Evolutionary conservation across 2,797 vertebrate genomes (phyloP).

Genomic region (Paratrypauchen microcephalus): DNA sequence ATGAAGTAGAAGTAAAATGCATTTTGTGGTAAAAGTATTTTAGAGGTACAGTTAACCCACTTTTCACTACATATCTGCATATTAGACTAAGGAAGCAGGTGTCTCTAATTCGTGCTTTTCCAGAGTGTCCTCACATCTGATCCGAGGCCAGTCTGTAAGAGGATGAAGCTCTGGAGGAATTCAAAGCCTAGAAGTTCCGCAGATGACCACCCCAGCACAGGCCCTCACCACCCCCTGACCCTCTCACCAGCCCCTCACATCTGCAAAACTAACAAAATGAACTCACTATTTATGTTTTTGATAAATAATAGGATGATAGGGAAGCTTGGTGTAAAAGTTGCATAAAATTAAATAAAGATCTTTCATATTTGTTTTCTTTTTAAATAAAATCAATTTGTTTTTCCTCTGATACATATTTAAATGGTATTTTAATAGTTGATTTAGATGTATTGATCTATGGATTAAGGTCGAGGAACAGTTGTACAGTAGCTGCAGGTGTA

Average conservation of each 20-base stretch:
- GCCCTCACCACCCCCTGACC: conserved; percentile 16
- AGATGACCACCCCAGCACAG: conserved; percentile 21
- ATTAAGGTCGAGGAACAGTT: neutral
- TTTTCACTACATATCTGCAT: neutral
- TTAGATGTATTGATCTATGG: no score
- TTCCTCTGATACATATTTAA: no score
- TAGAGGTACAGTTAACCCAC: neutral
- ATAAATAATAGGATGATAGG: neutral
- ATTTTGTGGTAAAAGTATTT: neutral
- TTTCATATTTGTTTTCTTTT: no score
- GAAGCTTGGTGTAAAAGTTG: neutral
- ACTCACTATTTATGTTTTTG: neutral
- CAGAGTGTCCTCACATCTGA: conserved; percentile 48
- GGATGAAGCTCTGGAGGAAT: conserved; percentile 60
- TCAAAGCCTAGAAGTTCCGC: conserved; percentile 53
- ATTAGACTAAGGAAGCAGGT: conserved; percentile 4
- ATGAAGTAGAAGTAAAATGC: neutral
- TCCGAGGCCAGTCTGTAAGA: conserved; percentile 50
- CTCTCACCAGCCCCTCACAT: conserved; percentile 30
- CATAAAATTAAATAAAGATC: no score
- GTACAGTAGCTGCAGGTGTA: neutral
- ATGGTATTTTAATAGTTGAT: no score
- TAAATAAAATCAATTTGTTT: no score
- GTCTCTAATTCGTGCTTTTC: conserved; percentile 49
- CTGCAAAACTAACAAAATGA: conserved; percentile 2